Evolutionary conservation across 1,140 invertebrate species (phyloP).

Genomic region (Calephelis virginiensis): DNA sequence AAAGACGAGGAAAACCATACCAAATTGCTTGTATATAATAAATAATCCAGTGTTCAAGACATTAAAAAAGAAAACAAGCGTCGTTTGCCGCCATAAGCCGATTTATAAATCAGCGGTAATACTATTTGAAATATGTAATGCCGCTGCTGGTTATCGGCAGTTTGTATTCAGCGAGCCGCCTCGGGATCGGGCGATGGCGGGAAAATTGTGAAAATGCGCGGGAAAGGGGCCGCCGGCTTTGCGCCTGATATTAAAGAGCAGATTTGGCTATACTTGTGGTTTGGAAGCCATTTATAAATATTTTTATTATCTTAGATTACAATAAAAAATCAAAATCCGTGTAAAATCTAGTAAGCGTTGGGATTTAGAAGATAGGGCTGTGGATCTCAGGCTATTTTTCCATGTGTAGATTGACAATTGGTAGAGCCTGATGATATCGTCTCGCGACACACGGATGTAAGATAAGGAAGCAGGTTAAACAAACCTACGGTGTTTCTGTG

Average conservation of each 20-base stretch:
- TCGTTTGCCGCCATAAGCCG: slow-evolving; percentile 19
- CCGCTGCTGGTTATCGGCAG: slow-evolving; percentile 38
- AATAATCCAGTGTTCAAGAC: not conserved
- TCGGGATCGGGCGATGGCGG: slow-evolving; percentile 15
- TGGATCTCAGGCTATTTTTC: too few species aligned
- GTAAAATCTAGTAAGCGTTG: too few species aligned
- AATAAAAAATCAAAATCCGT: too few species aligned
- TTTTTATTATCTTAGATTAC: not conserved
- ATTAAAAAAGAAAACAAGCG: slow-evolving; percentile 18
- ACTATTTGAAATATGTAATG: slow-evolving; percentile 46
- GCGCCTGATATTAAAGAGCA: not conserved
- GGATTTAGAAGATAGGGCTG: too few species aligned
- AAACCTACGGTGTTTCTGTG: too few species aligned
- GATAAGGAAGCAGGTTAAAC: too few species aligned
- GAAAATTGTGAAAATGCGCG: slow-evolving; percentile 21
- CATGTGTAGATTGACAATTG: too few species aligned
- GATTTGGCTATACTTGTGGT: slow-evolving; percentile 7
- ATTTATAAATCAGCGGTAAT: slow-evolving; percentile 55
- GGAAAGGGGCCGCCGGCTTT: slow-evolving; percentile 17
- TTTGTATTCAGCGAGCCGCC: slow-evolving; percentile 41
- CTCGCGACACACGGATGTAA: too few species aligned
- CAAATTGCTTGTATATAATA: too few species aligned
- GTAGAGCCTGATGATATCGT: too few species aligned
- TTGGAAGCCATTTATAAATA: not conserved
- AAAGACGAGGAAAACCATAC: too few species aligned